A percentile compares a stretch with the other conserved stretches of the same genome.
Evolutionary conservation across 2,113 vertebrate genomes (phyloP).

Genomic region (Apistogramma diplotaenia): DNA sequence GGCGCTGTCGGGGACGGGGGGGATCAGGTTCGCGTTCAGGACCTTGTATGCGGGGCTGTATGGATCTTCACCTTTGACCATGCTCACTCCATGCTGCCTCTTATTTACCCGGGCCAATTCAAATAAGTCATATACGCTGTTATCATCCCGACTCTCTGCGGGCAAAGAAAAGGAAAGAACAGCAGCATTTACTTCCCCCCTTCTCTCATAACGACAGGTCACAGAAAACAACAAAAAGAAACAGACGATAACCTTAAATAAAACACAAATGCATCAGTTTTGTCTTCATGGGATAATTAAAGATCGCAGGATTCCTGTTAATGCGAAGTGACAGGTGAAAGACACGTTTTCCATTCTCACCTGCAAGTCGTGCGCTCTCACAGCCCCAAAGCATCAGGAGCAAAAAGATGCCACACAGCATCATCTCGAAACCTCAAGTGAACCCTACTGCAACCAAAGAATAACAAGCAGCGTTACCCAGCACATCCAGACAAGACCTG

Average conservation of each 20-base stretch:
- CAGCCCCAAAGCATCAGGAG: constrained; percentile 76
- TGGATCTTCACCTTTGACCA: constrained; percentile 88
- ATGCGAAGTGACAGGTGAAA: neutral
- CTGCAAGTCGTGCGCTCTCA: constrained; percentile 81
- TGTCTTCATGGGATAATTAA: neutral
- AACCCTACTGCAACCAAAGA: constrained; percentile 29
- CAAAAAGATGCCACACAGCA: constrained; percentile 77
- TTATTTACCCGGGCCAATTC: constrained; percentile 81
- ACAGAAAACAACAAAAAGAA: neutral
- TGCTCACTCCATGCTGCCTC: constrained; percentile 81
- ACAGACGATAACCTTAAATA: neutral
- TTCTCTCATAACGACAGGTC: neutral
- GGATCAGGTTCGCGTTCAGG: constrained; percentile 89
- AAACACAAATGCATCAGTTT: neutral
- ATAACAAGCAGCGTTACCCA: constrained; percentile 4
- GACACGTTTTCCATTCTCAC: constrained; percentile 74
- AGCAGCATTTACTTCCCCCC: neutral
- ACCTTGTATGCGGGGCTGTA: constrained; percentile 94
- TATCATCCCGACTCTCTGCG: constrained; percentile 88
- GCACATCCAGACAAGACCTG: neutral
- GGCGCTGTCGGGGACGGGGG: constrained; percentile 84
- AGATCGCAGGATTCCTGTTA: neutral
- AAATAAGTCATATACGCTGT: constrained; percentile 92
- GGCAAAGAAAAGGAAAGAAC: constrained; percentile 30
- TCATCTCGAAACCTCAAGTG: constrained; percentile 75